Evolutionary conservation across 2,797 vertebrate species (phyloP).

Genomic region (Scolopax rusticola): DNA sequence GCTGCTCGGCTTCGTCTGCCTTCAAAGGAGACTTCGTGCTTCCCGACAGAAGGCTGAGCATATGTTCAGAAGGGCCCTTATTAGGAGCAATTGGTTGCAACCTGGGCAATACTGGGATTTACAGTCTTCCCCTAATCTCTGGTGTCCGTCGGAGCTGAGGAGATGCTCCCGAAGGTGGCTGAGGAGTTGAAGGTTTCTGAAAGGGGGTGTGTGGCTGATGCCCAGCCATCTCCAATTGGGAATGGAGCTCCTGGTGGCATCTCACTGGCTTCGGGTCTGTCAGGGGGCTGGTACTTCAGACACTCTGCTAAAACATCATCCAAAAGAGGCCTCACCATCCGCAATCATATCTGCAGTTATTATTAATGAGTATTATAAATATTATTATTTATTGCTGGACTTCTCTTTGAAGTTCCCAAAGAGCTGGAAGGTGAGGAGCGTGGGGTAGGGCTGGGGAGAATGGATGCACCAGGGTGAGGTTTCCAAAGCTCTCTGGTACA

Average conservation of each 20-base stretch:
- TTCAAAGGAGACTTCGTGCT: accelerated
- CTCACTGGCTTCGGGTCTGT: not conserved
- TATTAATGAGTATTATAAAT: no score
- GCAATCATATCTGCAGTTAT: accelerated
- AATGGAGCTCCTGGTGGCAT: not conserved
- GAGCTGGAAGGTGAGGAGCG: not conserved
- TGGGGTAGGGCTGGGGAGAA: not conserved
- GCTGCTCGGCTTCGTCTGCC: not conserved
- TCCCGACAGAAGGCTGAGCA: not conserved
- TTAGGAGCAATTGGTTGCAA: not conserved
- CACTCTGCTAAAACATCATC: not conserved
- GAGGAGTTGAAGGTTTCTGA: not conserved
- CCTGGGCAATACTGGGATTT: not conserved
- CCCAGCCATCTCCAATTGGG: accelerated
- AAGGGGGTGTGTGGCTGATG: not conserved
- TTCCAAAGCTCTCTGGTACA: accelerated
- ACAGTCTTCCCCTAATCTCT: not conserved
- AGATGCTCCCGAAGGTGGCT: not conserved
- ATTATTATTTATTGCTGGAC: not conserved
- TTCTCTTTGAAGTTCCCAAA: not conserved
- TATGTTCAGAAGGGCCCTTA: not conserved
- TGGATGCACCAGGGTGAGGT: accelerated
- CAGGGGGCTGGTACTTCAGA: not conserved
- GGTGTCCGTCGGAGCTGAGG: not conserved
- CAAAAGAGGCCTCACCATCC: accelerated